Base-by-base conservation (phyloP, 1,140 invertebrate genomes). In the Aphidius gifuensis region DNA sequence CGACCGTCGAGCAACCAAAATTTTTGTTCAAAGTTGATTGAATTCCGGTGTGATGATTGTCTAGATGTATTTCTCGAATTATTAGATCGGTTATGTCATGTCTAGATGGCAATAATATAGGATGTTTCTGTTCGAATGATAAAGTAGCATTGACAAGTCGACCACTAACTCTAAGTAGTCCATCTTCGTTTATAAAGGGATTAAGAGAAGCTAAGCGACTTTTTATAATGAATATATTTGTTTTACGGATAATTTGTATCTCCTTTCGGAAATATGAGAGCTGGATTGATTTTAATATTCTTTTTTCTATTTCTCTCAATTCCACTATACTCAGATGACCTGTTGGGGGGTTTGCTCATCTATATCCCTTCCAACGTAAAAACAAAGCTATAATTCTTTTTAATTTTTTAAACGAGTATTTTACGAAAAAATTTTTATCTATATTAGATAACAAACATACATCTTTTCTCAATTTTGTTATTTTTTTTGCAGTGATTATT, bases 111-210 rank as follows among this genome's bases (percentile, higher is more conserved):
- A 57, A 45, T 11, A 57, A 21, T 16, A 80, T 74, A 0, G 79
- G 80, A 69, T 82, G 77, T 62, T 77, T 79, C 38, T 70, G 66
- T 40, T 72, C 21, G 32, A 44, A 57, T 3, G 42, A 45, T 11
- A 57, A 5, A 38, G 21, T 6, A 9, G 53, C 38, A 16, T 43
- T 32, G 6, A 40, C 6, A 4, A 55, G 38, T 6, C 55, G 9
- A 45, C 55, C 42, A 3, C 42, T 42, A 7, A 81, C 78, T 60
- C 76, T 65, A 7, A 83, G 58, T 2, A 82, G 8, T 42, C 72
- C 71, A n/a, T 70, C 62, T 4, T 68, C 9, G 58, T 80, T 75
- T 7, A 80, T 6, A 64, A 79, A 78, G 5, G 74, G 76, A 53
- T 61, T 71, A 8, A 79, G 61, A 4, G n/a, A n/a, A n/a, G n/a